These are phyloP conservation scores for Lobophora halterata DNA, from an alignment of 2,888 invertebrate genomes.

Conservation along the genomic window DNA sequence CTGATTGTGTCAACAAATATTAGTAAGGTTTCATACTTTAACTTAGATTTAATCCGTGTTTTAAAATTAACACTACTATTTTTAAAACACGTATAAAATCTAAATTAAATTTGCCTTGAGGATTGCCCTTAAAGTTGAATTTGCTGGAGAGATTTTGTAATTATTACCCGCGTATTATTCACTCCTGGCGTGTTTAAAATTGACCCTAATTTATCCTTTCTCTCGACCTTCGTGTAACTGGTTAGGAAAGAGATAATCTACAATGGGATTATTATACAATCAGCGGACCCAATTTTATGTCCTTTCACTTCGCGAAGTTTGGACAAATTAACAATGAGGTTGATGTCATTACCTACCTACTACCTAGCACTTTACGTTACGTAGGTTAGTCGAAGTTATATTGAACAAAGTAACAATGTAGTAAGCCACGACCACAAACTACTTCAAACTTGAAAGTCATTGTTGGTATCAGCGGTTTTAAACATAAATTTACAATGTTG, in stretches of 20 bases:
- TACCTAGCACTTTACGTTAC: too few species aligned
- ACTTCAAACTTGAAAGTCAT: neutral
- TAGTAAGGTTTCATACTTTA: too few species aligned
- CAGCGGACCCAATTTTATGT: constrained; percentile 15
- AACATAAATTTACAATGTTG: constrained; percentile 5
- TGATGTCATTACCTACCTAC: too few species aligned
- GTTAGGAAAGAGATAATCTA: constrained; percentile 21
- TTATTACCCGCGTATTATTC: constrained; percentile 11
- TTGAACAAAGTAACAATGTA: too few species aligned
- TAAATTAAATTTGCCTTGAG: too few species aligned
- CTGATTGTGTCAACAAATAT: too few species aligned
- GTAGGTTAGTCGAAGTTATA: too few species aligned
- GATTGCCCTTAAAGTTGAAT: too few species aligned
- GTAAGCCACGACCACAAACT: too few species aligned
- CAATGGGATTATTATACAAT: constrained; percentile 14
- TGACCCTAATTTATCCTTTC: constrained; percentile 22
- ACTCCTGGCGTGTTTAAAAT: constrained; percentile 13
- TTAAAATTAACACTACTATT: too few species aligned
- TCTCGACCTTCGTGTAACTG: constrained; percentile 24
- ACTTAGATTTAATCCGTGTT: too few species aligned
- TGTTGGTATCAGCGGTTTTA: constrained; percentile 1
- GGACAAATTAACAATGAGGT: neutral
- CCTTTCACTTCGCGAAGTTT: constrained; percentile 20
- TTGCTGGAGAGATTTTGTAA: constrained; percentile 7
- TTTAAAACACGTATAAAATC: too few species aligned